Conservation (phyloP, 2,113 vertebrate species). For the Tachycineta bicolor region DNA sequence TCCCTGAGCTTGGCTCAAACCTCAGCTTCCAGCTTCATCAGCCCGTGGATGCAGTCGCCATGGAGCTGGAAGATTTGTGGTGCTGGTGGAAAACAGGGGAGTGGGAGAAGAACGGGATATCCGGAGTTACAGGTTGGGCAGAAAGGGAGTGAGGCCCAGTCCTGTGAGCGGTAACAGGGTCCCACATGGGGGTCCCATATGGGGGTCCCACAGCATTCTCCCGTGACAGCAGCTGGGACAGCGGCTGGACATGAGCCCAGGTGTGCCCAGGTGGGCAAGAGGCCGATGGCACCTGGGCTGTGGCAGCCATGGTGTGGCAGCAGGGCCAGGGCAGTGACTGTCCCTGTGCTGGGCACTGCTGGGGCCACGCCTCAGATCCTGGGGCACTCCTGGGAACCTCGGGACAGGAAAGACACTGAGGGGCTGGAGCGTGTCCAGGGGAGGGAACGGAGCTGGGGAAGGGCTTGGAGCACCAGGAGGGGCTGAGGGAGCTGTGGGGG, state of each 20-base stretch:
- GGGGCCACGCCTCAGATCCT: background rate
- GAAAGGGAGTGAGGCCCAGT: background rate
- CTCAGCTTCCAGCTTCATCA: background rate
- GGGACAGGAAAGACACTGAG: rapidly evolving
- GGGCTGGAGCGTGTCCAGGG: background rate
- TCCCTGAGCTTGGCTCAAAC: background rate
- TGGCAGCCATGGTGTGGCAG: background rate
- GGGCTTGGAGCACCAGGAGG: background rate
- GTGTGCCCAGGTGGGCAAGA: background rate
- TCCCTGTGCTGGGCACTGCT: background rate
- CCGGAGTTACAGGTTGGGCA: background rate
- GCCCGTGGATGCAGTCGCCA: background rate
- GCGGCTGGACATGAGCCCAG: background rate
- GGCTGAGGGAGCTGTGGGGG: background rate
- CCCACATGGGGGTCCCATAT: background rate
- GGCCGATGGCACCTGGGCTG: background rate
- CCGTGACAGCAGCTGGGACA: background rate
- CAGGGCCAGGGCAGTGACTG: background rate
- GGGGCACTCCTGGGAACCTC: rapidly evolving
- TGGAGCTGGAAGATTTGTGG: background rate
- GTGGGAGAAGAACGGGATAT: rapidly evolving
- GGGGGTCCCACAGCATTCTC: background rate
- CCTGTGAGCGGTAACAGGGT: background rate
- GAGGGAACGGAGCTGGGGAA: background rate
- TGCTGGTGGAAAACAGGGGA: background rate